phyloP scores from a whole-genome alignment of 2,888 invertebrate species.

The Himalopsyche kuldschensis region DNA sequence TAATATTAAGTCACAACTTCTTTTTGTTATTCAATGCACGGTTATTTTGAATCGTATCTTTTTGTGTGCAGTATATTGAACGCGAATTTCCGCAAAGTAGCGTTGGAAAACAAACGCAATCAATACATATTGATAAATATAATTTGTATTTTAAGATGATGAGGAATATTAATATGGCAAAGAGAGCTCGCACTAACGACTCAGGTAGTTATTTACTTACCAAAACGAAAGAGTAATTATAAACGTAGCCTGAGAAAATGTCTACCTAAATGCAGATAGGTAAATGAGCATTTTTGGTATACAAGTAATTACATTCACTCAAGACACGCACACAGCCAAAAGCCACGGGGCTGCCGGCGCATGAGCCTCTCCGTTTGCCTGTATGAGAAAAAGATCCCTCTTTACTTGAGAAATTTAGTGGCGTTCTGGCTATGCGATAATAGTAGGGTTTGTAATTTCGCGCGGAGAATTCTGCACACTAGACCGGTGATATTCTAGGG shows the following conservation, averaged over 20 bases:
- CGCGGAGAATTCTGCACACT: too few species aligned
- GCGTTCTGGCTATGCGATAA: not conserved
- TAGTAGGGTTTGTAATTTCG: not conserved
- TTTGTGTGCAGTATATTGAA: too few species aligned
- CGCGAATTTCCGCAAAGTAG: too few species aligned
- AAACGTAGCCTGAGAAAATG: conserved; percentile 30
- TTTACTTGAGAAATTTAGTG: not conserved
- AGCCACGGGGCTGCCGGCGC: not conserved
- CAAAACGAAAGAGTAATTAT: conserved; percentile 37
- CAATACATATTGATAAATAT: too few species aligned
- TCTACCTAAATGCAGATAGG: not conserved
- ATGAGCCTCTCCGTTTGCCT: not conserved
- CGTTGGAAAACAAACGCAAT: too few species aligned
- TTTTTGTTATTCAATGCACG: too few species aligned
- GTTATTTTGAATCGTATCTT: too few species aligned
- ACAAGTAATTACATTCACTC: not conserved
- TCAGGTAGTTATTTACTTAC: conserved; percentile 34
- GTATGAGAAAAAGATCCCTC: not conserved
- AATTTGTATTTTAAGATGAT: too few species aligned
- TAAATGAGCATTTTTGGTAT: not conserved
- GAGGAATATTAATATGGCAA: not conserved
- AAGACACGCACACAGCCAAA: not conserved
- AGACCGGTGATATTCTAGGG: too few species aligned
- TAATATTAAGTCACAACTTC: too few species aligned
- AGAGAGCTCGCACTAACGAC: conserved; percentile 20